These are phyloP conservation scores for Falco columbarius DNA, from an alignment of 2,797 vertebrate genomes.

Conservation along the genomic window DNA sequence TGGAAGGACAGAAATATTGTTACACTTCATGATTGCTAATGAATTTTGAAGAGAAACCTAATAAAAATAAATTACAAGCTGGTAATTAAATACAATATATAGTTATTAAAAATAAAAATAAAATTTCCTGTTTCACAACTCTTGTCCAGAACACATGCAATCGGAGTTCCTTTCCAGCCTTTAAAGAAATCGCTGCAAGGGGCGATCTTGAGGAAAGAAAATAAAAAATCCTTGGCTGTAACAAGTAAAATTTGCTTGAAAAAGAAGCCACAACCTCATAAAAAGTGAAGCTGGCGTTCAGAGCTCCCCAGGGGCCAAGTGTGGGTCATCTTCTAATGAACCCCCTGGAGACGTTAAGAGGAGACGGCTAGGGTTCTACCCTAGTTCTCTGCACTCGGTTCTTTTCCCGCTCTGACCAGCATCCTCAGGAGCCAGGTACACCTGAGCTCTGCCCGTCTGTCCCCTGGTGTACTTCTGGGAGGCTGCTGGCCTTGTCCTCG, in stretches of 20 bases:
- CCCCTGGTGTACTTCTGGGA: neutral
- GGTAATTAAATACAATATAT: neutral
- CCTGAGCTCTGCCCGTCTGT: neutral
- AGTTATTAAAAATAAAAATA: constrained; percentile 18
- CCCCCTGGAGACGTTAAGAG: neutral
- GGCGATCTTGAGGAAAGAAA: neutral
- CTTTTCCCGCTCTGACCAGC: neutral
- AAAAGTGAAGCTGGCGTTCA: neutral
- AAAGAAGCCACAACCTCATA: neutral
- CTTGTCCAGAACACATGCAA: neutral
- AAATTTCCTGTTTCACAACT: neutral
- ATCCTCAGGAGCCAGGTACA: neutral
- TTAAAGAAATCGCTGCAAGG: neutral
- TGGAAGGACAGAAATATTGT: constrained; percentile 16
- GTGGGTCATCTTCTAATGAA: neutral
- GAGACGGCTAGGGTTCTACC: neutral
- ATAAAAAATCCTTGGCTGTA: neutral
- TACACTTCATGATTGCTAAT: neutral
- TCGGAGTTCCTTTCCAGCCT: neutral
- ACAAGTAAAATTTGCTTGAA: neutral
- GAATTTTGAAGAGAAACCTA: constrained; percentile 13
- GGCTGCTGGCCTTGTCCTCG: neutral
- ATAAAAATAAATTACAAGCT: neutral
- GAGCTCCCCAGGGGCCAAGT: neutral
- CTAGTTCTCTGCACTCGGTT: neutral